Evolutionary conservation across 1,140 invertebrate species (phyloP).

Genomic region (Trichoplusia ni): DNA sequence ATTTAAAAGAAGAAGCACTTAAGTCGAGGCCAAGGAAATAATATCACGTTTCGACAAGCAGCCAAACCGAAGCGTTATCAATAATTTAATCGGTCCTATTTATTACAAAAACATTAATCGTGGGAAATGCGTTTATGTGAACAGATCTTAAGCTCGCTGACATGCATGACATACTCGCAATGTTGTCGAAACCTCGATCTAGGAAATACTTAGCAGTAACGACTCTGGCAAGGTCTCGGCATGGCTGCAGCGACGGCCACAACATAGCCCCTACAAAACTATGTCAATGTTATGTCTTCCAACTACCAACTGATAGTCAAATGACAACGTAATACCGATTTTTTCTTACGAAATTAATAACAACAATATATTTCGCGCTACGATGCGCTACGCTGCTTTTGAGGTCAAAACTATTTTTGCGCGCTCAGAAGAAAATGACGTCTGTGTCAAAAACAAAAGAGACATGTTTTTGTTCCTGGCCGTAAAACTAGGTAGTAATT

Average conservation of each 20-base stretch:
- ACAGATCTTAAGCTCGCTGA: neutral
- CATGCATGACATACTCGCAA: neutral
- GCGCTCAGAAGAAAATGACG: conserved; percentile 29
- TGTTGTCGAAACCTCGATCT: conserved; percentile 32
- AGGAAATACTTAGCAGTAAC: conserved; percentile 37
- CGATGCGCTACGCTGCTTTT: conserved; percentile 71
- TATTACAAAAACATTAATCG: neutral
- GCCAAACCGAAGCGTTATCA: conserved; percentile 32
- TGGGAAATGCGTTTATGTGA: neutral
- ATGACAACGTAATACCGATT: conserved; percentile 55
- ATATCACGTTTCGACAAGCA: conserved; percentile 43
- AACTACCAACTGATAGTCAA: conserved; percentile 38
- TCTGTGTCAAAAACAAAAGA: conserved; percentile 39
- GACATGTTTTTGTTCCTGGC: conserved; percentile 10
- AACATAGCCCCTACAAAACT: conserved; percentile 48
- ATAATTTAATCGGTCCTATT: conserved; percentile 33
- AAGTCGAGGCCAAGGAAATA: conserved; percentile 53
- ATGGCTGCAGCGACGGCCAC: conserved; percentile 20
- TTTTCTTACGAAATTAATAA: conserved; percentile 55
- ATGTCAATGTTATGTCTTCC: conserved; percentile 75
- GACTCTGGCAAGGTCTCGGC: conserved; percentile 35
- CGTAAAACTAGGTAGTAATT: neutral
- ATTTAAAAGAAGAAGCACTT: conserved; percentile 59
- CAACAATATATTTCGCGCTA: conserved; percentile 70
- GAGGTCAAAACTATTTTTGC: conserved; percentile 56